Conservation (phyloP, 1,140 invertebrate genomes). For the Drosophila sp. region DNA sequence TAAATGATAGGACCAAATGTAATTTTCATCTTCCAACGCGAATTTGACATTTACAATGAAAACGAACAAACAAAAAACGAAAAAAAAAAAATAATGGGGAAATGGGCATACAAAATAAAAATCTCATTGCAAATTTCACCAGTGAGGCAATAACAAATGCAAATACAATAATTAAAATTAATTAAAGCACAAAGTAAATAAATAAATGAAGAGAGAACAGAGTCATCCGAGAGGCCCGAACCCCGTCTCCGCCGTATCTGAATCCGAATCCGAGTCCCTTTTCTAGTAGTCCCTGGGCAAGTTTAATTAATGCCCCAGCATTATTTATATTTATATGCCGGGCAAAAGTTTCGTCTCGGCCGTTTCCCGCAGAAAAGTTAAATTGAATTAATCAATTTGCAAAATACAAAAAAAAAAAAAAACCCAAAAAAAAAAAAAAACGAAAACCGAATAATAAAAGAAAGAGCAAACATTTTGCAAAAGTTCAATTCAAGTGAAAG, state of each 20-base stretch:
- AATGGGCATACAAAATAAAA: neutral
- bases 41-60: conserved; percentile 16
- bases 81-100: neutral
- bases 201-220: conserved; percentile 52
- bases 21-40: conserved; percentile 25
- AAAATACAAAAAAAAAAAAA: conserved; percentile 12
- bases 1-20: conserved; percentile 15
- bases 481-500: neutral
- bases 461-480: conserved; percentile 12
- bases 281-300: conserved; percentile 5
- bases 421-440: conserved; percentile 14
- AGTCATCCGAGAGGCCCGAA: neutral
- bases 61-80: neutral
- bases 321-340: conserved; percentile 60
- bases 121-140: neutral
- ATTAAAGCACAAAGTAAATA: conserved; percentile 67
- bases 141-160: conserved; percentile 51
- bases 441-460: conserved; percentile 16
- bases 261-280: neutral
- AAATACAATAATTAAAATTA: conserved; percentile 79
- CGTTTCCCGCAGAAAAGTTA: conserved; percentile 50
- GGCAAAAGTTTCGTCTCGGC: conserved; percentile 44
- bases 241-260: no score
- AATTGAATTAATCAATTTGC: conserved; percentile 74
- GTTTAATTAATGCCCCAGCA: conserved; percentile 73